Evolutionary conservation across 2,888 invertebrate species (phyloP).

Genomic region (Blomia tropicalis): DNA sequence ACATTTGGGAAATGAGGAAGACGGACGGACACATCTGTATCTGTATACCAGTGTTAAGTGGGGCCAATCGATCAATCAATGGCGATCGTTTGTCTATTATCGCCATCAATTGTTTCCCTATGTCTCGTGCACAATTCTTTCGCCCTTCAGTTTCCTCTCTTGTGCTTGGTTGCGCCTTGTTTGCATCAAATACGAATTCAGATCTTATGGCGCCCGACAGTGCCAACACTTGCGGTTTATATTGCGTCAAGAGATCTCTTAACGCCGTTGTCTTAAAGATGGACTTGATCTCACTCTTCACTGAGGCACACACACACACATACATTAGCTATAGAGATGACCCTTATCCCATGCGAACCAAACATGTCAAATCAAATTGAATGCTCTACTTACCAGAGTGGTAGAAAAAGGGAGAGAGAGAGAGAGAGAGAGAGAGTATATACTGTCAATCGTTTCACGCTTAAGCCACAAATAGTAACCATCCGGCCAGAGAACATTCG

Average conservation of each 20-base stretch:
- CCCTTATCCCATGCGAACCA: no score
- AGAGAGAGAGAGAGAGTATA: no score
- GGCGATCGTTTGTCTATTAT: background rate
- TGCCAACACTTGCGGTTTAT: no score
- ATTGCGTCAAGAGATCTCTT: background rate
- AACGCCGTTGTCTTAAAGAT: background rate
- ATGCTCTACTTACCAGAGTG: background rate
- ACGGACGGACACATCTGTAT: no score
- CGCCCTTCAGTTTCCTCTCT: background rate
- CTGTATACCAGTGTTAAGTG: no score
- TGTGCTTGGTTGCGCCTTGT: background rate
- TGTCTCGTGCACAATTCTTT: background rate
- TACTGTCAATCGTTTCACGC: no score
- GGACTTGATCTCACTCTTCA: background rate
- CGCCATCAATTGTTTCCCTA: background rate
- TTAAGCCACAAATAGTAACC: no score
- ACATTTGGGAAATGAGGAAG: no score
- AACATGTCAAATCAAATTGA: background rate
- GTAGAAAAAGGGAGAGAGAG: no score
- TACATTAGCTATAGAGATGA: background rate
- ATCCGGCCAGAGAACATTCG: no score
- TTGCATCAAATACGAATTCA: no score
- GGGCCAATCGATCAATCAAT: background rate
- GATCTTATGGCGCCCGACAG: background rate
- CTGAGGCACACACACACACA: no score